Conservation (phyloP, 2,888 invertebrate species). For the Malthinus seriepunctatus region DNA sequence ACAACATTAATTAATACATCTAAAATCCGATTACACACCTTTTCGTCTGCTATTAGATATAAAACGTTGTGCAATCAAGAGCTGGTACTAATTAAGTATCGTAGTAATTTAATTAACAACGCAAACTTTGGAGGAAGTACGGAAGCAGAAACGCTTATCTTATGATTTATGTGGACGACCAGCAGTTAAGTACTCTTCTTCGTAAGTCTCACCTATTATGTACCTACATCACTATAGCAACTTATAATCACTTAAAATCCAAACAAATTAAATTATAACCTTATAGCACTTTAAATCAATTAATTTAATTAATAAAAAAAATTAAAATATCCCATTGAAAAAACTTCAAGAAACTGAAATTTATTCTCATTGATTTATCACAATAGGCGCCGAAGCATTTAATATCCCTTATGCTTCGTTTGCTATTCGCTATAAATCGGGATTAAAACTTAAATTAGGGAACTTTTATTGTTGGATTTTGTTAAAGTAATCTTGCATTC, state of each 20-base stretch:
- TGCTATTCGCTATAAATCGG: constrained; percentile 43
- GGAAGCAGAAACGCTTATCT: constrained; percentile 43
- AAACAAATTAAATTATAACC: constrained; percentile 42
- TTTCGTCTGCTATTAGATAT: constrained; percentile 25
- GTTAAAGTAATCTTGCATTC: constrained; percentile 40
- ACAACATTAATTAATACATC: constrained; percentile 31
- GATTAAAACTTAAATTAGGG: constrained; percentile 47
- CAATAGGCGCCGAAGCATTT: constrained; percentile 40
- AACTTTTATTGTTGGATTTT: constrained; percentile 41
- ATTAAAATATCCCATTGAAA: neutral
- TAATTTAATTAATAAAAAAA: constrained; percentile 9
- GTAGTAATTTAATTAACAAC: constrained; percentile 49
- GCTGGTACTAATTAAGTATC: constrained; percentile 46
- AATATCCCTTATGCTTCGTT: constrained; percentile 42
- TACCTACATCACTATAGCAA: constrained; percentile 42
- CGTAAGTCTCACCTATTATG: constrained; percentile 41
- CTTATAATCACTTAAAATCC: constrained; percentile 42
- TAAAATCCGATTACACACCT: constrained; percentile 34
- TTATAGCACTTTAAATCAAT: constrained; percentile 8
- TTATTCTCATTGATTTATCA: constrained; percentile 25
- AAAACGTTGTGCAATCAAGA: constrained; percentile 39
- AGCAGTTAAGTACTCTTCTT: constrained; percentile 43
- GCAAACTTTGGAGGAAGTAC: constrained; percentile 42
- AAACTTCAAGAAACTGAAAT: constrained; percentile 14
- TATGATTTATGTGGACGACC: constrained; percentile 47